phyloP scores from a whole-genome alignment of 2,888 invertebrate species.

The Tetropium fuscum region DNA sequence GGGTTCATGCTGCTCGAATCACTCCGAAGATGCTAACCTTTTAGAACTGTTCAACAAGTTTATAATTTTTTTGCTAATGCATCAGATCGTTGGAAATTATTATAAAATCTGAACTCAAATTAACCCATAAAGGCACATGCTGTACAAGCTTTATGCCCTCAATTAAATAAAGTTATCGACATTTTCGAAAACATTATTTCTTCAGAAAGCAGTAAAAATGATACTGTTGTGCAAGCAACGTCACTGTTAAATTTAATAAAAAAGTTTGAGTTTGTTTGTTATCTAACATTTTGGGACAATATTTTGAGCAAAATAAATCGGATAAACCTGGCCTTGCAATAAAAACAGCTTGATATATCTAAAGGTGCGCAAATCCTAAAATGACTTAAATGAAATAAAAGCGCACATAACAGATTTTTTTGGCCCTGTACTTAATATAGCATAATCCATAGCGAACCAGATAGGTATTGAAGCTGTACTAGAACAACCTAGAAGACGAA shows the following conservation, averaged over 20 bases:
- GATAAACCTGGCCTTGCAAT: neutral
- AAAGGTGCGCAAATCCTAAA: slow-evolving; percentile 6
- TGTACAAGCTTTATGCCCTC: neutral
- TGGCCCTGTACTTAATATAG: neutral
- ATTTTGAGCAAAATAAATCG: neutral
- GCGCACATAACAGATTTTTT: neutral
- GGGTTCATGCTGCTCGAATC: neutral
- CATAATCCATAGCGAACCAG: neutral
- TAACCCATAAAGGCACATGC: neutral
- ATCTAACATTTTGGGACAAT: neutral
- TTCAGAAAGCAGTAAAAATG: neutral
- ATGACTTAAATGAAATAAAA: slow-evolving; percentile 8
- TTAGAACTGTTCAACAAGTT: neutral
- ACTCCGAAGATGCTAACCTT: neutral
- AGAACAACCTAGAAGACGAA: neutral
- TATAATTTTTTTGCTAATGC: neutral
- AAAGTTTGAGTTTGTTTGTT: neutral
- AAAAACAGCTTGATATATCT: slow-evolving; percentile 2
- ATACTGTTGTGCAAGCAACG: neutral
- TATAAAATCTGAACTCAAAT: neutral
- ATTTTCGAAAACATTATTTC: neutral
- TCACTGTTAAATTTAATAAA: neutral
- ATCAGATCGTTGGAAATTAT: too few species aligned
- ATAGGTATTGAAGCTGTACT: neutral
- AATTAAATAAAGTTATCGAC: neutral